Evolutionary conservation across 2,113 vertebrate genomes (phyloP), one percentile per base, ranked within the genome.

Genomic region (Clupea harengus): DNA sequence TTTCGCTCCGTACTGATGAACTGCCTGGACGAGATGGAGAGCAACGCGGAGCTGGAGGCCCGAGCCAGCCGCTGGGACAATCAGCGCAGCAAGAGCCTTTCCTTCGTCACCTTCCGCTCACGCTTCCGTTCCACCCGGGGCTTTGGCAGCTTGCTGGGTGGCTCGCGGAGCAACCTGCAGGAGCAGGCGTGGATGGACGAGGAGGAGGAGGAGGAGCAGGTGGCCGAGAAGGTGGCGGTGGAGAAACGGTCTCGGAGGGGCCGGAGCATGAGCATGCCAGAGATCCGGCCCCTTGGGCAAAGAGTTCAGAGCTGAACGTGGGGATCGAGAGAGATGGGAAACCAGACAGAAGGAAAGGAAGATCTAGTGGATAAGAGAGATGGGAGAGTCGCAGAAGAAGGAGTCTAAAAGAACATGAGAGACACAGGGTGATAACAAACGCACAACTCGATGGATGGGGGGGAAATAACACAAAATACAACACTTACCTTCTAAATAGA

Each of bases 251-350:
- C 89, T 0, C 92, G 90, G 81, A 95, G 92, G 87, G 94, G 93
- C 45, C 91, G 95, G 85, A 96, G 95, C 89, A 93, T 45, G 82
- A 96, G 95, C 89, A 95, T 96, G 95, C 95, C 95, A 44, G 95
- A 96, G 18, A 96, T 96, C 64, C 91, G 88, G 47, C 94, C 92
- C 2, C 46, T 92, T 45, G 93, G 94, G 88, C 93, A 94, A 88
- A 91, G 92, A 6, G 89, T 93, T 13, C 91, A 91, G 3, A 90
- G 89, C 0, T 93, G 90, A 94, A 83, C 17, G 10, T 4, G n/a
- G 60, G 83, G 60, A 49, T 6, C 45, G 78, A 46, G 0, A 47
- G 82, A 64, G 64, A 28, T 47, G 45, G 20, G 47, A 39, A 17
- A 46, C 45, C 84, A 83, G 50, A 47, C 39, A 8, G 45, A 47